Base-by-base conservation (phyloP, 2,888 invertebrate species). In the Acrocera orbiculus region DNA sequence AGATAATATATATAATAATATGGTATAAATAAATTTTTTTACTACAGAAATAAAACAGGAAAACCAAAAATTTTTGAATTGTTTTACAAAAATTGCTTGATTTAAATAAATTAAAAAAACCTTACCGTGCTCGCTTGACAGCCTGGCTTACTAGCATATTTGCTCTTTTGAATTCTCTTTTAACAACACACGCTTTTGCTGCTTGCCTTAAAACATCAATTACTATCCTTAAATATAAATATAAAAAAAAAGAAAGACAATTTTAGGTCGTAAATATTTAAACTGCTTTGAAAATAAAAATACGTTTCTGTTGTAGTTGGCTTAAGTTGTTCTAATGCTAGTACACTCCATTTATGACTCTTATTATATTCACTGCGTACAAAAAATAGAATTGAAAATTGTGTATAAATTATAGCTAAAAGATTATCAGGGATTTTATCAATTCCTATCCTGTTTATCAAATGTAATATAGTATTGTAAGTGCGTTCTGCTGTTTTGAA, bases 101-200 rank as follows among this genome's bases (percentile, higher is more conserved):
- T n/a, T n/a, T n/a, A n/a, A n/a, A n/a, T n/a, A n/a, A n/a, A n/a
- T n/a, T n/a, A n/a, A n/a, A n/a, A n/a, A n/a, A n/a, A n/a, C n/a
- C n/a, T n/a, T n/a, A n/a, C n/a, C n/a, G n/a, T 37, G 59, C 56
- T 35, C 56, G 44, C 10, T 70, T 70, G 26, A 83, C 76, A 1
- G 86, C 89, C 61, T 86, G 79, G 40, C 75, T 73, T 44, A 89
- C 82, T 32, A 90, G 64, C 43, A 82, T 63, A 45, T 82, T 82
- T 16, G 89, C 90, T 49, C 75, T 73, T 23, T 67, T 63, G 61
- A 89, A 89, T 47, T 80, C 75, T 25, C 89, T 69, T 64, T 87
- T 89, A 28, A 87, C 76, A 27, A 89, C 85, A 63, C 89, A 89
- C 13, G 85, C 76, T 57, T 86, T 89, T 40, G 85, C 79, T 46